Evolutionary conservation across 2,888 invertebrate species (phyloP).

Genomic region (Chymomyza amoena): DNA sequence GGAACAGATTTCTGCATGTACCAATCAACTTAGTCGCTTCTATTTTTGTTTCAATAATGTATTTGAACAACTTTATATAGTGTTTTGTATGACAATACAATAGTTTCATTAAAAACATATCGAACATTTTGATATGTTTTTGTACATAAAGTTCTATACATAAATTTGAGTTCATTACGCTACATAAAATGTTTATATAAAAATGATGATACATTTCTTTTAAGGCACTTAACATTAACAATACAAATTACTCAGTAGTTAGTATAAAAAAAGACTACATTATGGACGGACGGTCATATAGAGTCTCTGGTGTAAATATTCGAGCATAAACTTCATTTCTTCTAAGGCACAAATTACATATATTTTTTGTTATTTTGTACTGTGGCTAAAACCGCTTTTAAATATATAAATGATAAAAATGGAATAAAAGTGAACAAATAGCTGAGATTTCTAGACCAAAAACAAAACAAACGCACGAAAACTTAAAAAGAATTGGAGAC

Average conservation of each 20-base stretch:
- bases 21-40: neutral
- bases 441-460: slow-evolving; percentile 10
- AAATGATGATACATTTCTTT: slow-evolving; percentile 22
- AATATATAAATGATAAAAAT: neutral
- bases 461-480: slow-evolving; percentile 12
- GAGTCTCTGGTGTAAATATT: slow-evolving; percentile 46
- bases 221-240: slow-evolving; percentile 52
- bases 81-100: slow-evolving; percentile 2
- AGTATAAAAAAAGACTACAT: slow-evolving; percentile 20
- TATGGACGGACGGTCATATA: slow-evolving; percentile 50
- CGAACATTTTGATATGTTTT: slow-evolving; percentile 5
- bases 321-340: slow-evolving; percentile 20
- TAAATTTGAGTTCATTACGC: neutral
- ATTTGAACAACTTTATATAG: slow-evolving; percentile 29
- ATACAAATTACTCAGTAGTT: slow-evolving; percentile 28
- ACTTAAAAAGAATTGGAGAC: neutral
- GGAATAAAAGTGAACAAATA: neutral
- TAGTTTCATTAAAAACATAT: neutral
- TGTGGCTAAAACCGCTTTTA: slow-evolving; percentile 21
- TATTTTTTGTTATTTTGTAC: slow-evolving; percentile 51
- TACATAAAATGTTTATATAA: slow-evolving; percentile 16
- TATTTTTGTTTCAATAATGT: slow-evolving; percentile 12
- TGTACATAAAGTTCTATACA: slow-evolving; percentile 1
- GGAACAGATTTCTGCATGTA: too few species aligned
- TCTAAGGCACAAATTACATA: slow-evolving; percentile 54